These are phyloP conservation scores for Anneissia japonica DNA, from an alignment of 35 echinoderm and acorn worm species.

Conservation along the genomic window DNA sequence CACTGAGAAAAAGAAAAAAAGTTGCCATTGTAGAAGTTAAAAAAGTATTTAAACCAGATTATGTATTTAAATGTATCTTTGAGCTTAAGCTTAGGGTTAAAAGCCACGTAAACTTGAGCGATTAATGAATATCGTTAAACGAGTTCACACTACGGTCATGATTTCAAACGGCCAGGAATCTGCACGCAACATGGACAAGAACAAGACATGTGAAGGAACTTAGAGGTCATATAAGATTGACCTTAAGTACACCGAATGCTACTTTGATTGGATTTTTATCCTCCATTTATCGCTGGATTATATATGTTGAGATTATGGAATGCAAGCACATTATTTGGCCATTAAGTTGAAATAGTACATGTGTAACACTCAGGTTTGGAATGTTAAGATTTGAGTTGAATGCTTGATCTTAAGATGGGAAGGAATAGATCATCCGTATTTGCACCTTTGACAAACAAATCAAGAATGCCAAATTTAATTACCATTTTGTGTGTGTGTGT, in stretches of 20 bases:
- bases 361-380: not conserved
- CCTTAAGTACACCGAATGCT: not conserved
- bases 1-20: no score
- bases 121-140: not conserved
- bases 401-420: not conserved
- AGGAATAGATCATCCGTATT: not conserved
- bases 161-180: not conserved
- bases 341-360: not conserved
- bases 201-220: not conserved
- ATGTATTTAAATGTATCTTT: no score
- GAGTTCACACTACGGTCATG: not conserved
- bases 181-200: not conserved
- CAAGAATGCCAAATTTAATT: no score
- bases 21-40: no score
- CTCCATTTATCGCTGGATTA: not conserved
- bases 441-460: not conserved
- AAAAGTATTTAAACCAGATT: no score
- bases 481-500: no score
- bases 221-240: not conserved
- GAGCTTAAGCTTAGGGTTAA: not conserved
- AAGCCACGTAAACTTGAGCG: not conserved
- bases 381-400: not conserved
- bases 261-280: not conserved
- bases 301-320: not conserved
- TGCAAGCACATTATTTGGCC: not conserved